phyloP scores from a whole-genome alignment of 2,113 vertebrate genomes.

The Tragelaphus scriptus region DNA sequence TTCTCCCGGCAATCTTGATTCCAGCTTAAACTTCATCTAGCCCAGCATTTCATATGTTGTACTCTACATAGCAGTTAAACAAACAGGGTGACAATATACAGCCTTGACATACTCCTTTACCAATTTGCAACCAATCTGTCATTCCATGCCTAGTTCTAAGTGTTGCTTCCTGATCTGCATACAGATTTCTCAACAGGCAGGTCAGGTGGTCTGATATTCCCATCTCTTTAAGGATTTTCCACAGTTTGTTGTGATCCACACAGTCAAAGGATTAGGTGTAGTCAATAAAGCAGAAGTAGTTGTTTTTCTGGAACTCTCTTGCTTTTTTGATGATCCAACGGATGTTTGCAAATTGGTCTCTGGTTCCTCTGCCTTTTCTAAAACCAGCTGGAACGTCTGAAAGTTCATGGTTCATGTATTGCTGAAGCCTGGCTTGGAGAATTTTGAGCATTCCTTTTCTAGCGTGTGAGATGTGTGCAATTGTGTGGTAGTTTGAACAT shows the following conservation, averaged over 20 bases:
- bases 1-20: neutral
- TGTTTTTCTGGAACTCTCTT: neutral
- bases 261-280: neutral
- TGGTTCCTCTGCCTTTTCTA: neutral
- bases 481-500: neutral
- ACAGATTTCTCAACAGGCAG: neutral
- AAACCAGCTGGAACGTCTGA: neutral
- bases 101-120: neutral
- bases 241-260: neutral
- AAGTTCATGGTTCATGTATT: neutral
- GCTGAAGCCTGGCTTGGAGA: neutral
- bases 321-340: accelerated
- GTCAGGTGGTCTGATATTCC: neutral
- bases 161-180: neutral
- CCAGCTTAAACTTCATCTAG: neutral
- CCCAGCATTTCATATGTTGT: neutral
- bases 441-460: neutral
- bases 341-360: neutral
- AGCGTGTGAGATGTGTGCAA: neutral
- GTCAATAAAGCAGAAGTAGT: neutral
- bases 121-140: neutral
- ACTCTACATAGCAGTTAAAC: neutral
- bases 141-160: neutral
- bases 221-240: neutral
- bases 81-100: neutral